Evolutionary conservation across 2,113 vertebrate species (phyloP).

Genomic region (Okapia johnstoni): DNA sequence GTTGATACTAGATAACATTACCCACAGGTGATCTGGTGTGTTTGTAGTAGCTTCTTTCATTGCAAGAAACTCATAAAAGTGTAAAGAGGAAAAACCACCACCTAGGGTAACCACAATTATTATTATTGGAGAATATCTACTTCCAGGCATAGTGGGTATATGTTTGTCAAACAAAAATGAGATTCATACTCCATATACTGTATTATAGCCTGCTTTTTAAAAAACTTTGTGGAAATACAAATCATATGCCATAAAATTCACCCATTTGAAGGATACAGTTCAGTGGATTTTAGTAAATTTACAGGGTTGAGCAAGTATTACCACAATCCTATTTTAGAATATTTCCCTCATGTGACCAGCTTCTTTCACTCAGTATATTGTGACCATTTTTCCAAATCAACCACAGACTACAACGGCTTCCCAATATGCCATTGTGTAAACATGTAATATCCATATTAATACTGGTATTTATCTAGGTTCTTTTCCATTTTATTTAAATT

Average conservation of each 20-base stretch:
- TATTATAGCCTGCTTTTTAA: neutral
- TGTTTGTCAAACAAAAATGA: neutral
- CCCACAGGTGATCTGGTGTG: neutral
- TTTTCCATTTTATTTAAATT: neutral
- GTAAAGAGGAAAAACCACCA: neutral
- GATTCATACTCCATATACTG: neutral
- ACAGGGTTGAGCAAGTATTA: neutral
- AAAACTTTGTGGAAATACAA: neutral
- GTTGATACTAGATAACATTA: neutral
- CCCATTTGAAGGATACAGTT: neutral
- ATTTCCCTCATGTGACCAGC: neutral
- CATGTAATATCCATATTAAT: neutral
- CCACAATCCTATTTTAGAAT: neutral
- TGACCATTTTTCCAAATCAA: neutral
- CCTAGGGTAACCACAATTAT: neutral
- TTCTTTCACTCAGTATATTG: neutral
- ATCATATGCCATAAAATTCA: neutral
- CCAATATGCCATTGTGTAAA: neutral
- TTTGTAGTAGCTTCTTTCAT: neutral
- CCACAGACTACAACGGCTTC: neutral
- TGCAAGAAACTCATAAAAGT: neutral
- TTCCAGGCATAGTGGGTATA: neutral
- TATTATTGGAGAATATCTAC: neutral
- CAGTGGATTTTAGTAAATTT: neutral
- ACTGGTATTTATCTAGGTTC: neutral